These are phyloP conservation scores for Hemicrepidius hirtus DNA, from an alignment of 2,888 invertebrate genomes.

Conservation along the genomic window DNA sequence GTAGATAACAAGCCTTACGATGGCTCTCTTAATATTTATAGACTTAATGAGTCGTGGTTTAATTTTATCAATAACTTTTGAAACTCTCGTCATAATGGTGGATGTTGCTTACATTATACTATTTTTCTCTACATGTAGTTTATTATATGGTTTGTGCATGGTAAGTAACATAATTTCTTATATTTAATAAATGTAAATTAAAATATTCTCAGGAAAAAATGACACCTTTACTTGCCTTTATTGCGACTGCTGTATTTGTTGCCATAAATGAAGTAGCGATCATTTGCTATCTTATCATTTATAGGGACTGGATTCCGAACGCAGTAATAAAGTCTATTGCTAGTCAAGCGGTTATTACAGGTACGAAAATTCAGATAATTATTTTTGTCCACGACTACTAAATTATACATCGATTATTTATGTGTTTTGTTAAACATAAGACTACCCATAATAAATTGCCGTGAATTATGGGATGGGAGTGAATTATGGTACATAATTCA, in stretches of 20 bases:
- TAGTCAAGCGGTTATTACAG: neutral
- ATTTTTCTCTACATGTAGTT: neutral
- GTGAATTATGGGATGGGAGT: too few species aligned
- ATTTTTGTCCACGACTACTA: too few species aligned
- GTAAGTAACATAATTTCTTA: neutral
- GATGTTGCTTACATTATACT: neutral
- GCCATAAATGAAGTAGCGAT: neutral
- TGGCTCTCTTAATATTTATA: neutral
- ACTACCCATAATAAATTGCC: too few species aligned
- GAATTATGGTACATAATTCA: too few species aligned
- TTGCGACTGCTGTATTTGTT: neutral
- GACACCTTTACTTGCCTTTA: neutral
- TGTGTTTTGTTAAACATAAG: too few species aligned
- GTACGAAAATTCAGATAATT: neutral
- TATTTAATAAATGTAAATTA: neutral
- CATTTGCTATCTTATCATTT: neutral
- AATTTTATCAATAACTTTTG: neutral
- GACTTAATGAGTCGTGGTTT: neutral
- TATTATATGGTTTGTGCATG: constrained; percentile 1
- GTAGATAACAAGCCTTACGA: neutral
- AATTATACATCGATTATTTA: too few species aligned
- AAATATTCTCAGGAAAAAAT: neutral
- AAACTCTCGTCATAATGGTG: neutral
- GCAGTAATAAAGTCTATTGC: neutral
- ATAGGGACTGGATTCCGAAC: neutral